Evolutionary conservation across 92 coral and sea anemone genomes (phyloP).

Genomic region (Muricea muricata): DNA sequence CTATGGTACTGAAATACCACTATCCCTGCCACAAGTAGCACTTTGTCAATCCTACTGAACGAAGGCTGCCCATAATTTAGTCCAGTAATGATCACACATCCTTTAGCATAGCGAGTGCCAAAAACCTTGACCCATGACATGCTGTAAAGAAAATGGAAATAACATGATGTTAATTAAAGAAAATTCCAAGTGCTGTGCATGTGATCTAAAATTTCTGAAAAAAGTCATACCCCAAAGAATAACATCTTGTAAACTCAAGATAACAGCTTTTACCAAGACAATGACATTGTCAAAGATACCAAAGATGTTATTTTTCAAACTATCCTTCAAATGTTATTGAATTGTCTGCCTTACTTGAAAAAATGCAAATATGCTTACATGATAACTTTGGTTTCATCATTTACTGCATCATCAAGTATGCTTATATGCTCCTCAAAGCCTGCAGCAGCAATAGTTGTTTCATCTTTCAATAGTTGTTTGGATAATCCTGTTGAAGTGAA

Average conservation of each 20-base stretch:
- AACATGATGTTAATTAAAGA: not conserved
- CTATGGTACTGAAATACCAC: slow-evolving; percentile 49
- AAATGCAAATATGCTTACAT: not conserved
- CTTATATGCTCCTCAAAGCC: not conserved
- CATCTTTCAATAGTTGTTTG: no score
- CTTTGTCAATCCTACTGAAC: slow-evolving; percentile 51
- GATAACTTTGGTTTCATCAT: not conserved
- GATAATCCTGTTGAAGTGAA: no score
- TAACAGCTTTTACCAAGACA: no score
- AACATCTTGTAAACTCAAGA: no score
- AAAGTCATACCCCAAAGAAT: no score
- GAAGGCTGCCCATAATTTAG: slow-evolving; percentile 57
- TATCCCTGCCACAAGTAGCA: slow-evolving; percentile 56
- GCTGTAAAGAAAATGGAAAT: slow-evolving; percentile 14
- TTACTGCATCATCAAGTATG: not conserved
- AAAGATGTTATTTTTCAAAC: no score
- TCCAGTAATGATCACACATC: slow-evolving; percentile 46
- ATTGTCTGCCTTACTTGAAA: no score
- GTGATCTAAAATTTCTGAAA: no score
- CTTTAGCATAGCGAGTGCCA: slow-evolving; percentile 58
- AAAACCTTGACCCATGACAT: slow-evolving; percentile 65
- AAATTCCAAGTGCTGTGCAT: no score
- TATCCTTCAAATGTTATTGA: no score
- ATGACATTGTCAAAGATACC: no score
- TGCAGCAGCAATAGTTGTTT: not conserved